phyloP scores from a whole-genome alignment of 1,140 invertebrate species.

The Diabrotica undecimpunctata region DNA sequence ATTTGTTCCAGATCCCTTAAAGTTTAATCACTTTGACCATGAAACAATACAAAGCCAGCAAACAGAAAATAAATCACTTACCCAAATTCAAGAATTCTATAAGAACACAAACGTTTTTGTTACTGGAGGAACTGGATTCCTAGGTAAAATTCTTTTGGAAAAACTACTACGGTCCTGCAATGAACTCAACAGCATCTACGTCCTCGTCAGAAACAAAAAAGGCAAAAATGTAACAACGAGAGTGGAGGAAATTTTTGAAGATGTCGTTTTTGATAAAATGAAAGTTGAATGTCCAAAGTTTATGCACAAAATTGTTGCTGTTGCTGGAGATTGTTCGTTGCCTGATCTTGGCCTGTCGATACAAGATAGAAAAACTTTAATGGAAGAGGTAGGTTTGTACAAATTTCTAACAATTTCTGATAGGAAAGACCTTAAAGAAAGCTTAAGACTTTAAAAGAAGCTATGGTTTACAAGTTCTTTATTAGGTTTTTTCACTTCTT shows the following conservation, averaged over 20 bases:
- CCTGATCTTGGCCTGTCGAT: constrained; percentile 60
- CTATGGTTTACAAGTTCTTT: too few relatives aligned
- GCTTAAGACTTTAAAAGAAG: too few relatives aligned
- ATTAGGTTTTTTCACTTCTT: too few relatives aligned
- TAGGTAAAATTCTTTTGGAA: constrained; percentile 68
- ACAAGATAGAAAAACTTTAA: constrained; percentile 56
- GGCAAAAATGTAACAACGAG: constrained; percentile 63
- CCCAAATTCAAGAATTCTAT: constrained; percentile 53
- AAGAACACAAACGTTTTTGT: constrained; percentile 59
- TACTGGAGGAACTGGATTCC: constrained; percentile 69
- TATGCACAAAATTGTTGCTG: constrained; percentile 59
- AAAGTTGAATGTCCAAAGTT: constrained; percentile 55
- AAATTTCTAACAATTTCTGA: too few relatives aligned
- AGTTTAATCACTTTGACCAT: background rate
- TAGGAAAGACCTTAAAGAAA: too few relatives aligned
- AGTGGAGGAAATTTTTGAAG: constrained; percentile 62
- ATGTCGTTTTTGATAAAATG: constrained; percentile 46
- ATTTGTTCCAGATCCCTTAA: background rate
- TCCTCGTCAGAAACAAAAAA: constrained; percentile 75
- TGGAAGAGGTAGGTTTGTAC: constrained; percentile 55
- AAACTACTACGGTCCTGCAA: constrained; percentile 76
- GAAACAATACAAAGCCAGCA: constrained; percentile 37
- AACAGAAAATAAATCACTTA: constrained; percentile 9
- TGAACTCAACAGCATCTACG: constrained; percentile 68
- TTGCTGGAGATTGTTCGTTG: constrained; percentile 62